Percentiles rank a stretch among this genome's conserved stretches.
These are phyloP conservation scores for Caenorhabditis briggsae DNA, from an alignment of 1,140 invertebrate genomes.

Conservation along the genomic window DNA sequence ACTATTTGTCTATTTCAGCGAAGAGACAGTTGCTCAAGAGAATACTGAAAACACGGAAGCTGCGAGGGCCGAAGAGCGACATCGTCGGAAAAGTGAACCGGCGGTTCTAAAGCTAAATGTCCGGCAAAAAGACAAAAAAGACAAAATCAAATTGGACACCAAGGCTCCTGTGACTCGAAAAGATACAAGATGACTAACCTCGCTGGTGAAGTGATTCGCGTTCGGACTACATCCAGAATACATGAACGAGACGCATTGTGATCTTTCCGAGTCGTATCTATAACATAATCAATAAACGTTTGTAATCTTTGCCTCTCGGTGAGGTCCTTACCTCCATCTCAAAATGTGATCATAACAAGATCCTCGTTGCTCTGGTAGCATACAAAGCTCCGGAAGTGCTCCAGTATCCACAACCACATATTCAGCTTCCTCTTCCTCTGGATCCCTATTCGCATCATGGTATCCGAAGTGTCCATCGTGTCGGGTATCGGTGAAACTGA, in stretches of 20 bases:
- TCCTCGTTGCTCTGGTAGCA: conserved; percentile 73
- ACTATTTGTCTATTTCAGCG: neutral
- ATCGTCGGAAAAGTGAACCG: conserved; percentile 18
- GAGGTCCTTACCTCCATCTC: conserved; percentile 60
- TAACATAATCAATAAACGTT: too few relatives aligned
- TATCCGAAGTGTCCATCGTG: conserved; percentile 4
- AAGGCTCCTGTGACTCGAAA: neutral
- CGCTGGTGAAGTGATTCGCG: conserved; percentile 73
- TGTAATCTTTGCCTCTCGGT: too few relatives aligned
- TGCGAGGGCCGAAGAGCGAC: neutral
- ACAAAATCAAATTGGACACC: conserved; percentile 5
- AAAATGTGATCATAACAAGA: conserved; percentile 73
- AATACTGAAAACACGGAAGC: neutral
- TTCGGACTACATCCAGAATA: conserved; percentile 75
- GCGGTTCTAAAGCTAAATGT: conserved; percentile 13
- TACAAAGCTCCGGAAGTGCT: conserved; percentile 71
- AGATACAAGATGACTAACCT: conserved; percentile 43
- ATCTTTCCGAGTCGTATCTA: conserved; percentile 70
- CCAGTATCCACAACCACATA: conserved; percentile 22
- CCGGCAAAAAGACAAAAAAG: neutral
- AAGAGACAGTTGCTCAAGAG: conserved; percentile 37
- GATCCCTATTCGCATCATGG: neutral
- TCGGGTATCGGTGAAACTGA: neutral
- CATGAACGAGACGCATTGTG: conserved; percentile 72
- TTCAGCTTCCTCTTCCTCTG: conserved; percentile 8